These are phyloP conservation scores for Echiichthys vipera DNA, from an alignment of 2,797 vertebrate species.

Conservation along the genomic window DNA sequence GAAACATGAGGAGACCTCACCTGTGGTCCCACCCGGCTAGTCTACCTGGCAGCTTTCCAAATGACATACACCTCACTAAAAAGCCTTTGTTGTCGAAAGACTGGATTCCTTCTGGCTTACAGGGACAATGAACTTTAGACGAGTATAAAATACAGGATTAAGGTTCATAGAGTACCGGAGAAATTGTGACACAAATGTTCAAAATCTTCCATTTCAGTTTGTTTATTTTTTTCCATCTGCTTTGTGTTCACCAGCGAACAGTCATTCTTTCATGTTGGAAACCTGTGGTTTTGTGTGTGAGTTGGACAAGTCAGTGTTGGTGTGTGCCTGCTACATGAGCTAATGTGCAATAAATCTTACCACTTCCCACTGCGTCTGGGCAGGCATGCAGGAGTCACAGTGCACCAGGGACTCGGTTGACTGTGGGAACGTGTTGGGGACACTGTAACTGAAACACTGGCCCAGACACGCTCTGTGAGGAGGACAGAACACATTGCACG, in stretches of 20 bases:
- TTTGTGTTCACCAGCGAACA: slow-evolving; percentile 16
- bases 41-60: slow-evolving; percentile 71
- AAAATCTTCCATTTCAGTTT: slow-evolving; percentile 4
- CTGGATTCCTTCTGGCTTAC: slow-evolving; percentile 57
- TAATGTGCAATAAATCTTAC: slow-evolving; percentile 86
- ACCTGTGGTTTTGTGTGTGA: slow-evolving; percentile 54
- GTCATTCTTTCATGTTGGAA: slow-evolving; percentile 43
- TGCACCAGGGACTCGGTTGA: slow-evolving; percentile 98
- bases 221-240: neutral
- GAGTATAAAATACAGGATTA: slow-evolving; percentile 44
- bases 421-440: slow-evolving; percentile 98
- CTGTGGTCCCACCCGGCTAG: slow-evolving; percentile 61
- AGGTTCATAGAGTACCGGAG: slow-evolving; percentile 12
- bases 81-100: slow-evolving; percentile 69
- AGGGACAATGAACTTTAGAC: slow-evolving; percentile 51
- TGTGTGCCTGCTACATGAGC: slow-evolving; percentile 57
- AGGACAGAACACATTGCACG: slow-evolving; percentile 31
- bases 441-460: slow-evolving; percentile 99
- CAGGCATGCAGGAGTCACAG: slow-evolving; percentile 98
- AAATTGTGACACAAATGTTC: slow-evolving; percentile 16
- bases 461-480: slow-evolving; percentile 93
- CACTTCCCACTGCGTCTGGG: slow-evolving; percentile 98
- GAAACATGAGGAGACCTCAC: slow-evolving; percentile 74
- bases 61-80: slow-evolving; percentile 70
- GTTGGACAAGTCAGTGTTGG: slow-evolving; percentile 42